phyloP scores from a whole-genome alignment of 2,113 vertebrate species.

The Lycocorax pyrrhopterus region DNA sequence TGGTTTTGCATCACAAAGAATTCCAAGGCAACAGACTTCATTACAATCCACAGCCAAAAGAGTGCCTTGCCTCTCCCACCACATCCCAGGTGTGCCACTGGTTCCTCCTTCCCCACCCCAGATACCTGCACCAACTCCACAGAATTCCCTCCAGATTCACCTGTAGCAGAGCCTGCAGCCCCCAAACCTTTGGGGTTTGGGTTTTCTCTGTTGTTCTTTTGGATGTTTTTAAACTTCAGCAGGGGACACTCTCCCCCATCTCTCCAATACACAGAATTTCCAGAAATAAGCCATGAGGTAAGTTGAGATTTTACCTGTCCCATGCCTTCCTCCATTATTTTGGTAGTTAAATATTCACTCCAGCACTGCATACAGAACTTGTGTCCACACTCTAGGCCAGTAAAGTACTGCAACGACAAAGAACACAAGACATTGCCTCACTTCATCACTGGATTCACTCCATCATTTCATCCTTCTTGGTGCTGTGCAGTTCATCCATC shows the following conservation, averaged over 20 bases:
- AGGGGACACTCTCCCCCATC: background rate
- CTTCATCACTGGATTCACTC: background rate
- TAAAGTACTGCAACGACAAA: slow-evolving; percentile 88
- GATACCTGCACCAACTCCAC: background rate
- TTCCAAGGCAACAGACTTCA: background rate
- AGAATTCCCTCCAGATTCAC: background rate
- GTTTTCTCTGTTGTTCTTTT: background rate
- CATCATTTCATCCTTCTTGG: background rate
- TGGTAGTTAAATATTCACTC: slow-evolving; percentile 99
- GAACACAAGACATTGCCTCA: background rate
- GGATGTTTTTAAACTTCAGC: background rate
- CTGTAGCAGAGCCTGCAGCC: background rate
- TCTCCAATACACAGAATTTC: background rate
- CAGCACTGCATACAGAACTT: slow-evolving; percentile 99
- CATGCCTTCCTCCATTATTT: slow-evolving; percentile 99
- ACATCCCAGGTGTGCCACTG: background rate
- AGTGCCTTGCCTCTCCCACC: background rate
- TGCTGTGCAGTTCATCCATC: background rate
- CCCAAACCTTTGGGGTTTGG: background rate
- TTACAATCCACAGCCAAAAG: background rate
- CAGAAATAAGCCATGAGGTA: background rate
- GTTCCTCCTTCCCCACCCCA: background rate
- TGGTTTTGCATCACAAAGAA: background rate
- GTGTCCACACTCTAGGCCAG: slow-evolving; percentile 98
- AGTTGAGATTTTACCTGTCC: slow-evolving; percentile 85